Base-by-base conservation (phyloP, 2,113 vertebrate genomes). In the Spheniscus mendiculus region DNA sequence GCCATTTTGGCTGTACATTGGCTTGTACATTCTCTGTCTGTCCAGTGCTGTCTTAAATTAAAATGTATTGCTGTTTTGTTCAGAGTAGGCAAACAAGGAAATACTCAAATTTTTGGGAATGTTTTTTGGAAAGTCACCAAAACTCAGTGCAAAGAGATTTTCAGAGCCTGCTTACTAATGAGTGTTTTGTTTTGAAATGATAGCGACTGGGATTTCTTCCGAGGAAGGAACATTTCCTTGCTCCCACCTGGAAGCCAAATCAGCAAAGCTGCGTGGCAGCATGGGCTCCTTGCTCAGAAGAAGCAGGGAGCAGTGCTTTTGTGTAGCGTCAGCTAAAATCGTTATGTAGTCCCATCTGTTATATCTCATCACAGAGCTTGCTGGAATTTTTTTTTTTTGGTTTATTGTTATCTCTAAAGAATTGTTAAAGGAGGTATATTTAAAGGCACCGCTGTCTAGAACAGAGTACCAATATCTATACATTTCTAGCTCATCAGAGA, bases 271-370 rank as follows among this genome's bases (percentile, higher is more conserved):
- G 70, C 8, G 38, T 1, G 4, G 63, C 67, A 96, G 87, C 47
- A 40, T 4, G 36, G 56, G 56, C 71, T 90, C 61, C 6, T 21
- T 78, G 56, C 90, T 96, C 77, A 36, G 89, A 76, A 90, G 63
- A 66, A 70, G 55, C 67, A 81, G 90, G 58, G 70, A 95, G 92
- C 52, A 34, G 22, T 3, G 17, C 10, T 84, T 87, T 87, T 83
- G 53, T 88, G 83, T 42, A 53, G 44, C 7, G 3, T 94, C 93
- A 97, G 96, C 93, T 92, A 53, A 94, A 97, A 77, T 65, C 1
- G 1, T 81, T 65, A 53, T 65, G 72, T 70, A 61, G 69, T 25
- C 56, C 90, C 95, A 97, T 96, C 92, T 96, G 90, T 72, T 93
- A 76, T 7, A 72, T n/a, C 52, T 95, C 83, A 83, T 82, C 29